These are phyloP conservation scores for Gymnocypris eckloni DNA, from an alignment of 2,797 vertebrate species.

Conservation along the genomic window DNA sequence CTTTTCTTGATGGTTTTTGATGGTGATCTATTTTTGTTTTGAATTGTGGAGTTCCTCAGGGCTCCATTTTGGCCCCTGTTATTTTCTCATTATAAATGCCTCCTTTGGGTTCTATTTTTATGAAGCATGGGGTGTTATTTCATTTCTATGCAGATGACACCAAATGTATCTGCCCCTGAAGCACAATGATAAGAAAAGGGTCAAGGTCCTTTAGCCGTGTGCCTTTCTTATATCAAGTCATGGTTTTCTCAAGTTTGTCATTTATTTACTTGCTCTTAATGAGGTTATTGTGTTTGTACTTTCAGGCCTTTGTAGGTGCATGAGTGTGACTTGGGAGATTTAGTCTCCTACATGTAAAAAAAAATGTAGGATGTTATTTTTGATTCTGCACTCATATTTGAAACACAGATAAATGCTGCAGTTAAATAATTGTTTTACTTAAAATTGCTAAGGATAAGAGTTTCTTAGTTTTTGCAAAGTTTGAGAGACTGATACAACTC, in stretches of 20 bases:
- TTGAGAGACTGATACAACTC: background rate
- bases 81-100: background rate
- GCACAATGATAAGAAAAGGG: background rate
- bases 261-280: too few relatives aligned
- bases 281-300: too few relatives aligned
- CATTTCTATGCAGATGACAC: background rate
- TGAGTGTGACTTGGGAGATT: too few relatives aligned
- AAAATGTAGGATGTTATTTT: too few relatives aligned
- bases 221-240: background rate
- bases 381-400: background rate
- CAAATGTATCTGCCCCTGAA: too few relatives aligned
- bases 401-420: background rate
- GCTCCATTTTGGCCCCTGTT: background rate
- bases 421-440: background rate
- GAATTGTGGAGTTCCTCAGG: background rate
- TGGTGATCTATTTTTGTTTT: background rate
- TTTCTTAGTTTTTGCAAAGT: background rate
- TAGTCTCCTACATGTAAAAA: too few relatives aligned
- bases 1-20: background rate
- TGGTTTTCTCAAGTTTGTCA: too few relatives aligned
- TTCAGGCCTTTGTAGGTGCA: too few relatives aligned
- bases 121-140: background rate
- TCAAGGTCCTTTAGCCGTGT: background rate
- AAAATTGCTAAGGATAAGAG: background rate
- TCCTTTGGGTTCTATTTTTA: background rate